Evolutionary conservation across 2,888 invertebrate species (phyloP).

Genomic region (Tetanocera ferruginea): DNA sequence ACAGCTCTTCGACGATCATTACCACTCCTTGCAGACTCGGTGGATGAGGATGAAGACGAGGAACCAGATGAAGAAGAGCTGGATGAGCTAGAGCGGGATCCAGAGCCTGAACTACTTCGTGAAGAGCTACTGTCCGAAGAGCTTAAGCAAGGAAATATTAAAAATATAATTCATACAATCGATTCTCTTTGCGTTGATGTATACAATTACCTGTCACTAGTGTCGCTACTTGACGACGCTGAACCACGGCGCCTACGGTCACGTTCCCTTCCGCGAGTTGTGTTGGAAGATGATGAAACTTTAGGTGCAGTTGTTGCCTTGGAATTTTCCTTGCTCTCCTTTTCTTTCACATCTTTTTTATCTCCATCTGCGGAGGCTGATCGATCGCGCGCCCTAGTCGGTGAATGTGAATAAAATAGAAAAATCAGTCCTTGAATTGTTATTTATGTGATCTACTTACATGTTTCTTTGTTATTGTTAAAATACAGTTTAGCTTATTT

Average conservation of each 20-base stretch:
- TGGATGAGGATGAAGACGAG: slow-evolving; percentile 77
- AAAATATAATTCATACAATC: not conserved
- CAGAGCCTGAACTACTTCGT: slow-evolving; percentile 77
- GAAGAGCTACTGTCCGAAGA: slow-evolving; percentile 89
- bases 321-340: slow-evolving; percentile 48
- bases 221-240: slow-evolving; percentile 85
- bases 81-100: slow-evolving; percentile 84
- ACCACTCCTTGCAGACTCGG: slow-evolving; percentile 73
- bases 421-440: not conserved
- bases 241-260: slow-evolving; percentile 73
- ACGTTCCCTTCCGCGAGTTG: slow-evolving; percentile 61
- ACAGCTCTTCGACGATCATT: slow-evolving; percentile 58
- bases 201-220: slow-evolving; percentile 76
- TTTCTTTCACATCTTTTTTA: slow-evolving; percentile 77
- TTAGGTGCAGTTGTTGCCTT: slow-evolving; percentile 44
- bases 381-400: slow-evolving; percentile 80
- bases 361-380: slow-evolving; percentile 79
- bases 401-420: not conserved
- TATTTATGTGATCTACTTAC: not conserved
- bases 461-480: not conserved
- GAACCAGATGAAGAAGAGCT: slow-evolving; percentile 73
- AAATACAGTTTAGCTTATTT: not conserved
- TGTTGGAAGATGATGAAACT: slow-evolving; percentile 52
- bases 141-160: slow-evolving; percentile 66
- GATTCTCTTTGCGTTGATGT: not conserved